A percentile compares a stretch with the other conserved stretches of the same genome.
phyloP scores from a whole-genome alignment of 2,113 vertebrate genomes.

The Lasiurus cinereus region DNA sequence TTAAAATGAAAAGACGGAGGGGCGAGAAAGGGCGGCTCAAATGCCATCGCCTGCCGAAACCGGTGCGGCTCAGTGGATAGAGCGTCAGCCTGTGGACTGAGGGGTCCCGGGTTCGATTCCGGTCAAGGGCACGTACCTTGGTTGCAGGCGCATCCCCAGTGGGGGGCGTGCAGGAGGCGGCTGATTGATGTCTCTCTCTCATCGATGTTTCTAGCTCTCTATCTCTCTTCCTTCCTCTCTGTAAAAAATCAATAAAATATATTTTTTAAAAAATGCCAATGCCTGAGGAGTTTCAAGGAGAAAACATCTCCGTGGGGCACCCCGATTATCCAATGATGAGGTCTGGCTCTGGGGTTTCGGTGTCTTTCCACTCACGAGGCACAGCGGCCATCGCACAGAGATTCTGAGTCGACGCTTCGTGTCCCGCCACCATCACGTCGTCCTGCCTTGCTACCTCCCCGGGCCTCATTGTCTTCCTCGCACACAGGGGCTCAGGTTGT shows the following conservation, averaged over 20 bases:
- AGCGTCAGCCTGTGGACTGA: too few relatives aligned
- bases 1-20: not conserved
- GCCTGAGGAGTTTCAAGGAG: not conserved
- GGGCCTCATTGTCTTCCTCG: not conserved
- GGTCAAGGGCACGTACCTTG: too few relatives aligned
- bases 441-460: not conserved
- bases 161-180: too few relatives aligned
- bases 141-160: too few relatives aligned
- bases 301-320: not conserved
- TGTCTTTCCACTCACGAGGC: not conserved
- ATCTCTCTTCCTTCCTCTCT: too few relatives aligned
- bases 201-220: too few relatives aligned
- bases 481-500: not conserved
- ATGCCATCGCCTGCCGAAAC: too few relatives aligned
- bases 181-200: too few relatives aligned
- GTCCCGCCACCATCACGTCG: not conserved
- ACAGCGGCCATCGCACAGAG: rapidly evolving
- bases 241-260: too few relatives aligned
- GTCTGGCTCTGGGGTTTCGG: not conserved
- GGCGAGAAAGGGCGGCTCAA: too few relatives aligned
- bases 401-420: not conserved
- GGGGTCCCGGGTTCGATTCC: too few relatives aligned
- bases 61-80: too few relatives aligned
- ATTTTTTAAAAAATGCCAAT: not conserved
- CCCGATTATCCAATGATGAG: not conserved